phyloP scores from a whole-genome alignment of 1,140 invertebrate species.

The Cecropterus lyciades region DNA sequence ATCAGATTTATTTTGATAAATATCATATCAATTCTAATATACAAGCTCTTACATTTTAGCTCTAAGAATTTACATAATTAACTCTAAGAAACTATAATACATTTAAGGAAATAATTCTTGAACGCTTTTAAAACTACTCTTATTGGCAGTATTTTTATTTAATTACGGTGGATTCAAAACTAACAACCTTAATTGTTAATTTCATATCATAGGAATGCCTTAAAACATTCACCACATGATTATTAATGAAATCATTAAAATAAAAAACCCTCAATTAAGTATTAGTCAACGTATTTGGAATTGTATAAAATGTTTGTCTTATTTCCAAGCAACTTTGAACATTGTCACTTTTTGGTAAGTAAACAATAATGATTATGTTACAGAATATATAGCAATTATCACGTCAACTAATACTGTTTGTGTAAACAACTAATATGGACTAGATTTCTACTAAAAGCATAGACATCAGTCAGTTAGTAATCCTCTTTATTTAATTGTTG shows the following conservation, averaged over 20 bases:
- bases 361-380: not conserved
- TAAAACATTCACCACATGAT: not conserved
- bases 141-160: slow-evolving; percentile 4
- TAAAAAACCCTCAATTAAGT: not conserved
- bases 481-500: not conserved
- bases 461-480: not conserved
- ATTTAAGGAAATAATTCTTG: not conserved
- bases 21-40: slow-evolving; percentile 28
- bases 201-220: not conserved
- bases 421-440: slow-evolving; percentile 3
- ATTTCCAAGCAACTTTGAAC: slow-evolving; percentile 5
- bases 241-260: not conserved
- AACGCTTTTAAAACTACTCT: not conserved
- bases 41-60: slow-evolving; percentile 19
- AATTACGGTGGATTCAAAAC: not conserved
- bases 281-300: slow-evolving; percentile 2
- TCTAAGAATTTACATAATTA: slow-evolving; percentile 17
- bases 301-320: not conserved
- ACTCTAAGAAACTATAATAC: slow-evolving; percentile 18
- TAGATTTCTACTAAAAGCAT: slow-evolving; percentile 1
- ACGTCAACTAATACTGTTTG: not conserved
- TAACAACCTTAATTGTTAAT: not conserved
- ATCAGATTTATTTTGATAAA: slow-evolving; percentile 30
- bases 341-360: slow-evolving; percentile 2
- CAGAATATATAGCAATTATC: not conserved